phyloP scores from a whole-genome alignment of 2,797 vertebrate genomes.

The Smutsia temminckii region DNA sequence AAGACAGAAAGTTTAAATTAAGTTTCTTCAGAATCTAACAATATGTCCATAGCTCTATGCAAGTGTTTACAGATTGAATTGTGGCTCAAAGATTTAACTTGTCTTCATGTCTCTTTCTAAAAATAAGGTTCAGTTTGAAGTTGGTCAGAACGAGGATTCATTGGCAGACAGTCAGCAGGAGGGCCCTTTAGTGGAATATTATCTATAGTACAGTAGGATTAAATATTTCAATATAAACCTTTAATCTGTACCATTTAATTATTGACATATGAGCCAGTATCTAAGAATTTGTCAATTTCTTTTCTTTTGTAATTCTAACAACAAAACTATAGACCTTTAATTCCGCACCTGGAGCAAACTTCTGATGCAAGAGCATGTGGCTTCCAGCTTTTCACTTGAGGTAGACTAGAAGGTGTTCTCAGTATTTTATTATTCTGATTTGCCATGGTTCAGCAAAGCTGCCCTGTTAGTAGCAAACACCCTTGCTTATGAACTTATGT shows the following conservation, averaged over 20 bases:
- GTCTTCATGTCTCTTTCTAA: conserved; percentile 42
- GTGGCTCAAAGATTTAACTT: conserved; percentile 19
- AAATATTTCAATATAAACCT: conserved; percentile 23
- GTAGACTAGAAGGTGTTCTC: background rate
- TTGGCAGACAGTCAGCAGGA: background rate
- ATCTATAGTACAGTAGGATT: background rate
- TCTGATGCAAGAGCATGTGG: background rate
- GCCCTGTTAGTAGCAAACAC: background rate
- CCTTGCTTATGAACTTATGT: background rate
- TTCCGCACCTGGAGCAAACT: background rate
- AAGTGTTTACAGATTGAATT: conserved; percentile 45
- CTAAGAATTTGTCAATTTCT: background rate
- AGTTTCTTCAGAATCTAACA: conserved; percentile 2
- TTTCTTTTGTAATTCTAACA: conserved; percentile 18
- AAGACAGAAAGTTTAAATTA: background rate
- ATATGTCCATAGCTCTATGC: background rate
- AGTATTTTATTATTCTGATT: background rate
- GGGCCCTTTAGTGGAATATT: background rate
- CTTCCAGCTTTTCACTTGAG: background rate
- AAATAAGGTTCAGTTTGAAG: background rate
- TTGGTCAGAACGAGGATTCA: background rate
- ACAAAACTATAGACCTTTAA: background rate
- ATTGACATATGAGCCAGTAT: background rate
- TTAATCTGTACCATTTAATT: background rate
- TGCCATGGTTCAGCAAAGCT: background rate